Percentiles rank a stretch among this genome's conserved stretches.
These are phyloP conservation scores for Philonicus albiceps DNA, from an alignment of 2,888 invertebrate genomes.

Conservation along the genomic window DNA sequence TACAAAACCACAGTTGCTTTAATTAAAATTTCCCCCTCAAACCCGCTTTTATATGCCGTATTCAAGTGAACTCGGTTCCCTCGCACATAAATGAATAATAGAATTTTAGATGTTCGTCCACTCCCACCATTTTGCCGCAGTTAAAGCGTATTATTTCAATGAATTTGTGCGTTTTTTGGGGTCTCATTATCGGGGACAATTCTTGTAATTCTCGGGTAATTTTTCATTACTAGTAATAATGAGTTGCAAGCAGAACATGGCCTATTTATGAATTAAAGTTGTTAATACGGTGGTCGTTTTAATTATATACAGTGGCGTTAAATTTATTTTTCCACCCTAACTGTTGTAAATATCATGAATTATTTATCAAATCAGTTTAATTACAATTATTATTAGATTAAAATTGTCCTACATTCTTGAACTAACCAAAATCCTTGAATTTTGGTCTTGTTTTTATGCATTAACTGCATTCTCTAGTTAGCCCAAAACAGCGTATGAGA, in stretches of 20 bases:
- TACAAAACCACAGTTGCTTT: conserved; percentile 12
- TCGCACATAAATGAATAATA: background rate
- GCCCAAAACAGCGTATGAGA: too few relatives aligned
- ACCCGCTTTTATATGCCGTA: background rate
- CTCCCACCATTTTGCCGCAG: background rate
- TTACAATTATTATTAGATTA: background rate
- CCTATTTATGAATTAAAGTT: background rate
- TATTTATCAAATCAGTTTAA: background rate
- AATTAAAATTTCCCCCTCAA: conserved; percentile 1
- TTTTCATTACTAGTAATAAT: background rate
- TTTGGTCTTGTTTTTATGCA: background rate
- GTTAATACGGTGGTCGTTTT: background rate
- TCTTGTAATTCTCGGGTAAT: background rate
- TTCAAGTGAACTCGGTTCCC: background rate
- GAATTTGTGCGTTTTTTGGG: background rate
- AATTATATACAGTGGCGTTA: background rate
- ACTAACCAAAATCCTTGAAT: too few relatives aligned
- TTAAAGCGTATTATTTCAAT: background rate
- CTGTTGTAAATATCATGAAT: background rate
- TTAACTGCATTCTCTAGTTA: background rate
- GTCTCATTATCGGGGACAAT: background rate
- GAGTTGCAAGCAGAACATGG: background rate
- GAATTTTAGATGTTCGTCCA: background rate
- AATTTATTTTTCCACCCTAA: background rate
- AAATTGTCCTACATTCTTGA: too few relatives aligned